A percentile compares a stretch with the other conserved stretches of the same genome.
phyloP scores from a whole-genome alignment of 2,797 vertebrate species.

The Lacerta viridis region DNA sequence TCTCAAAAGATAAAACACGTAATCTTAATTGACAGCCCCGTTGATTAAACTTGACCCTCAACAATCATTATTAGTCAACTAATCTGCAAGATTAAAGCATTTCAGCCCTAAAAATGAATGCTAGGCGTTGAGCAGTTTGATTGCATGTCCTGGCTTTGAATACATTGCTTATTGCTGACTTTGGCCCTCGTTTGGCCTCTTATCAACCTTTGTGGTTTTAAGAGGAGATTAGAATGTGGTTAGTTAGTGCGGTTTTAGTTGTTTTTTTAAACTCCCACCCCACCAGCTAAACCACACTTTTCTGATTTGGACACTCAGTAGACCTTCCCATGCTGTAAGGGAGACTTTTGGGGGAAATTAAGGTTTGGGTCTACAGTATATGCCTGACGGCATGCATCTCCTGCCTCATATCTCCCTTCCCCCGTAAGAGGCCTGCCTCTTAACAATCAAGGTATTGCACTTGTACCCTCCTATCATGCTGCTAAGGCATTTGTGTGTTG shows the following conservation, averaged over 20 bases:
- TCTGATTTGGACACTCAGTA: background rate
- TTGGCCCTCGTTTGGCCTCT: background rate
- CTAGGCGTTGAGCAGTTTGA: background rate
- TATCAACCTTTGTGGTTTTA: background rate
- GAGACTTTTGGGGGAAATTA: too few relatives aligned
- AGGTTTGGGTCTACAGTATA: background rate
- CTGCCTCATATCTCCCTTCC: background rate
- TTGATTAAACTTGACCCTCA: background rate
- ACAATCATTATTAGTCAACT: background rate
- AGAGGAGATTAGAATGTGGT: background rate
- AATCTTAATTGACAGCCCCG: background rate
- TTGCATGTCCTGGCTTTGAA: background rate
- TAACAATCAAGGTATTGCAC: too few relatives aligned
- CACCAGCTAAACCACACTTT: background rate
- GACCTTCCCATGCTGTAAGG: too few relatives aligned
- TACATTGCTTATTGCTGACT: background rate
- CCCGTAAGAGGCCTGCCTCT: background rate
- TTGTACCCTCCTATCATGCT: background rate
- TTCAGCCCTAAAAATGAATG: background rate
- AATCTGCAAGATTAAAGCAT: background rate
- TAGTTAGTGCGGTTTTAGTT: background rate
- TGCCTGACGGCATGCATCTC: background rate
- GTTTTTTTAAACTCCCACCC: background rate
- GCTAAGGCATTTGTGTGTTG: background rate
- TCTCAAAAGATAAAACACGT: background rate